Conservation (phyloP, 2,888 invertebrate species). For the Timema podura region DNA sequence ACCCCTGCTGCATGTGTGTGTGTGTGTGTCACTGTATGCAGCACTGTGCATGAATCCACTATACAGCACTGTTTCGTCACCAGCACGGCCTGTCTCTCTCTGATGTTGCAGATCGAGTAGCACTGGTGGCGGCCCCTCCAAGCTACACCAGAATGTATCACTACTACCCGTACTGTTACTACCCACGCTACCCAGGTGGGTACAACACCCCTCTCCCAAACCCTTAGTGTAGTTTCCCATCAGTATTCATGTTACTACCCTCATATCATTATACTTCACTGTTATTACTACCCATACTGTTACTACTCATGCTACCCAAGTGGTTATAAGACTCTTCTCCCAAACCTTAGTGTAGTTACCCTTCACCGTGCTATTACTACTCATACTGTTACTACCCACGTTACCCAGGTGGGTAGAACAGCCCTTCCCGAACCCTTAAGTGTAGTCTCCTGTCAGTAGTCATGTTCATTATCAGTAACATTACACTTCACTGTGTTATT, state of each 20-base stretch:
- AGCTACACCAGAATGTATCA: constrained; percentile 60
- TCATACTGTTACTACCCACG: constrained; percentile 51
- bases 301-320: constrained; percentile 43
- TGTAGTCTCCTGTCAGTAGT: too few relatives aligned
- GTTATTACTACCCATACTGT: constrained; percentile 56
- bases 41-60: too few relatives aligned
- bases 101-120: constrained; percentile 57
- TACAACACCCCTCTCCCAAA: background rate
- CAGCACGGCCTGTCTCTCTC: background rate
- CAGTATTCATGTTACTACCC: too few relatives aligned
- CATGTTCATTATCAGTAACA: too few relatives aligned
- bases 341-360: too few relatives aligned
- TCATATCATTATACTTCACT: constrained; percentile 30
- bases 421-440: too few relatives aligned
- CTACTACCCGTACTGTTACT: constrained; percentile 55
- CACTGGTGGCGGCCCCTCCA: constrained; percentile 58
- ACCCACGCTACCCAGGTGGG: constrained; percentile 39
- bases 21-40: too few relatives aligned
- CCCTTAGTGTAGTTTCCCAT: too few relatives aligned
- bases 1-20: too few relatives aligned
- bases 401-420: constrained; percentile 25
- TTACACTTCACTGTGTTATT: constrained; percentile 39
- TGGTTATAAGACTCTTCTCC: constrained; percentile 17
- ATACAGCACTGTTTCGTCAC: too few relatives aligned
- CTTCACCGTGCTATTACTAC: constrained; percentile 60